Percentiles rank a stretch among this genome's conserved stretches.
These are phyloP conservation scores for Archaeoteleia sp. DNA, from an alignment of 2,888 invertebrate species.

Conservation along the genomic window DNA sequence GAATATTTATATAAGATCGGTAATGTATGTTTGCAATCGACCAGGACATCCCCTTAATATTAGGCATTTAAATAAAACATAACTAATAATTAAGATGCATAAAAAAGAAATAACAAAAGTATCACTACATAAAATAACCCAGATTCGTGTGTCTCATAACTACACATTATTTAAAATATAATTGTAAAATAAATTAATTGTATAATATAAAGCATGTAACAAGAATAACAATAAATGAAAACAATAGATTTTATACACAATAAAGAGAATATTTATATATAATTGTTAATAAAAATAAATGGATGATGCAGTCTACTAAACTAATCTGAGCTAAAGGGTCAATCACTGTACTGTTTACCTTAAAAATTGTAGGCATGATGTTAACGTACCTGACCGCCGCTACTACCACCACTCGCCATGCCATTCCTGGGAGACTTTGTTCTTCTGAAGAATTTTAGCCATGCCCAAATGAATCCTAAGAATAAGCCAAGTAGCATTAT, in stretches of 20 bases:
- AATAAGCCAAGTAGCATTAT: slow-evolving; percentile 68
- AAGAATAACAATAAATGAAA: not conserved
- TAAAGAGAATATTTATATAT: slow-evolving; percentile 10
- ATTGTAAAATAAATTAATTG: too few species aligned
- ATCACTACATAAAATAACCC: too few species aligned
- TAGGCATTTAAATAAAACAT: not conserved
- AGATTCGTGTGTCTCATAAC: too few species aligned
- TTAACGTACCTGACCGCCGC: slow-evolving; percentile 71
- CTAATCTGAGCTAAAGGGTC: slow-evolving; percentile 46
- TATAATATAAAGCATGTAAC: too few species aligned
- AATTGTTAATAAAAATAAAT: not conserved
- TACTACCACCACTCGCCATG: slow-evolving; percentile 65
- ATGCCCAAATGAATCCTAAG: slow-evolving; percentile 66
- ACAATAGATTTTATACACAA: not conserved
- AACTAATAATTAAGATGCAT: not conserved
- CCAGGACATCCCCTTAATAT: too few species aligned
- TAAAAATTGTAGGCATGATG: slow-evolving; percentile 11
- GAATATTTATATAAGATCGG: too few species aligned
- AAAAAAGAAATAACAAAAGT: too few species aligned
- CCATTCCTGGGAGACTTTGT: slow-evolving; percentile 70
- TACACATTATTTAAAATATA: too few species aligned
- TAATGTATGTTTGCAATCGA: too few species aligned
- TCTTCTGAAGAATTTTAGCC: slow-evolving; percentile 67
- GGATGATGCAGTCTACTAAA: slow-evolving; percentile 17
- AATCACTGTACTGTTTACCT: slow-evolving; percentile 47